Base-by-base conservation (phyloP, 2,888 invertebrate species). In the Hyposoter dolosus region DNA sequence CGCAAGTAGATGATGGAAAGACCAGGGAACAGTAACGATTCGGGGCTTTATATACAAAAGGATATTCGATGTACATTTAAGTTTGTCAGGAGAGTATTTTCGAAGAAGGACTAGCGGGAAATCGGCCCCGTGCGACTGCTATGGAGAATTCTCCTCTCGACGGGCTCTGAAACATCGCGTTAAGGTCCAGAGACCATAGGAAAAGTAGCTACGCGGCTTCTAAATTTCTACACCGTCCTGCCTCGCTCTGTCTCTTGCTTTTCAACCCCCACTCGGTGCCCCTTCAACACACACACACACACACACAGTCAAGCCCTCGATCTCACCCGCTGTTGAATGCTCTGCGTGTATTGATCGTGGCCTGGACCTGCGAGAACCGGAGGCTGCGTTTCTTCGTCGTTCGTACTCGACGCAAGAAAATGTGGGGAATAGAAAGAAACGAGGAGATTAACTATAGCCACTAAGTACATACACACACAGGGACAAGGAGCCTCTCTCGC, bases 281-380 rank as follows among this genome's bases (percentile, higher is more conserved):
- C 35, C 23, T 60, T 35, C 4, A 19, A 76, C 47, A 76, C 72
- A n/a, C n/a, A 76, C 47, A 76, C 72, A 76, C 47, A 76, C 72
- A 76, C 47, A 76, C 72, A 65, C 69, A 53, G 63, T 12, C 3
- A 60, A 60, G 32, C 43, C 17, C 32, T 90, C 91, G 90, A 89
- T 91, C 90, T 91, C 90, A 89, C 90, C 88, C 28, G 68, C 88
- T 72, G 81, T 81, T 82, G 75, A 83, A 85, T 63, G 81, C 47
- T 75, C 72, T 82, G 84, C 83, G 68, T 91, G 93, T 94, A 94
- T 94, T 93, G 94, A 94, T 94, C 93, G 93, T 89, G 76, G 89
- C 90, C 90, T 89, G 89, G 83, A 90, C 89, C 91, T 89, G 90
- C 63, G 77, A 71, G 82, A 86, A 84, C 82, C 84, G 82, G 80